Evolutionary conservation across 2,888 invertebrate species (phyloP).

Genomic region (Rhamphomyia laevipes): DNA sequence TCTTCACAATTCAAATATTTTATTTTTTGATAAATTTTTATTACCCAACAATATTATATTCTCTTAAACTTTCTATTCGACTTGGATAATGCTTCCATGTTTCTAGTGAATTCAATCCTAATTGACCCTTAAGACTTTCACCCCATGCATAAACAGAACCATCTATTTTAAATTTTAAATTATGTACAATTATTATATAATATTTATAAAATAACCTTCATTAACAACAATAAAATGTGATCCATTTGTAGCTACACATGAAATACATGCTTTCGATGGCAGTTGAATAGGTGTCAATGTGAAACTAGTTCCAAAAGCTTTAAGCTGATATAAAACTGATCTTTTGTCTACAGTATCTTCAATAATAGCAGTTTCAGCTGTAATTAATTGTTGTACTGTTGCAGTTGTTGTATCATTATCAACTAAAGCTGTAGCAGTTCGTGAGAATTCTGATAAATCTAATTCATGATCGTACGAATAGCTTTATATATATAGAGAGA

Average conservation of each 20-base stretch:
- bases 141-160: slow-evolving; percentile 58
- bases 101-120: slow-evolving; percentile 44
- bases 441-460: slow-evolving; percentile 16
- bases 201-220: slow-evolving; percentile 32
- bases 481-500: slow-evolving; percentile 13
- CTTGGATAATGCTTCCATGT: slow-evolving; percentile 44
- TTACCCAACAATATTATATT: slow-evolving; percentile 46
- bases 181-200: neutral
- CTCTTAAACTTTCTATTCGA: slow-evolving; percentile 47
- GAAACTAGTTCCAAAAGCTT: slow-evolving; percentile 40
- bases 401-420: neutral
- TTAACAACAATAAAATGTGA: slow-evolving; percentile 48
- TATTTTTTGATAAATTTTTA: no score
- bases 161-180: slow-evolving; percentile 31
- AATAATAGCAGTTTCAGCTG: slow-evolving; percentile 31
- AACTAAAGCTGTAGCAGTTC: slow-evolving; percentile 5
- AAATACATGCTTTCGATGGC: slow-evolving; percentile 43
- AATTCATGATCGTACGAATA: slow-evolving; percentile 30
- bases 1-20: no score
- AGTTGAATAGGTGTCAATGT: slow-evolving; percentile 43
- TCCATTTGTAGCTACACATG: slow-evolving; percentile 43
- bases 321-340: slow-evolving; percentile 46
- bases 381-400: slow-evolving; percentile 26
- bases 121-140: slow-evolving; percentile 50
- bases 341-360: slow-evolving; percentile 30